Conservation (phyloP, 2,797 vertebrate species). For the Oreochromis mossambicus region DNA sequence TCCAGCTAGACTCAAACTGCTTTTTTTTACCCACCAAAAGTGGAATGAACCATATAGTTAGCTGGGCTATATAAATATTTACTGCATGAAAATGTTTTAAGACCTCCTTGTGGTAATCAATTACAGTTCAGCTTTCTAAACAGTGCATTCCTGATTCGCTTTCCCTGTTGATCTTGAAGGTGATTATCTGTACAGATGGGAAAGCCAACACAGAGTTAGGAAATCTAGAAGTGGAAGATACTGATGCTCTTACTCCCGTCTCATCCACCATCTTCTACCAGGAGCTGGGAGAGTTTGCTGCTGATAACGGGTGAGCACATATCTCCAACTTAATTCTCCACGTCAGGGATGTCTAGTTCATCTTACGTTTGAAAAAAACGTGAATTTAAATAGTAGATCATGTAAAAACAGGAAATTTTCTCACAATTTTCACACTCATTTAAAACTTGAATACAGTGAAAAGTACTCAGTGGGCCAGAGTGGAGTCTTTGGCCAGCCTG, state of each 20-base stretch:
- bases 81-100: neutral
- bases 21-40: neutral
- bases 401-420: neutral
- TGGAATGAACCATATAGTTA: neutral
- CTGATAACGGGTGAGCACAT: conserved; percentile 56
- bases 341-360: neutral
- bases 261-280: conserved; percentile 78
- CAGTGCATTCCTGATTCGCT: neutral
- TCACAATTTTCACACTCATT: neutral
- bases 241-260: conserved; percentile 56
- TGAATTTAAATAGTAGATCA: neutral
- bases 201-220: conserved; percentile 76
- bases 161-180: conserved; percentile 55
- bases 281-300: conserved; percentile 71
- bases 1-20: neutral
- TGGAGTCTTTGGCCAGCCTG: neutral
- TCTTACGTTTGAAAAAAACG: neutral
- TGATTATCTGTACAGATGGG: conserved; percentile 78
- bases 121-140: neutral
- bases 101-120: neutral
- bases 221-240: conserved; percentile 68
- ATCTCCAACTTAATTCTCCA: neutral
- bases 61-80: neutral
- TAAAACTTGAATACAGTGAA: neutral
- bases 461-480: neutral